Percentiles rank a stretch among this genome's conserved stretches.
Conservation (phyloP, 2,113 vertebrate species). For the Pao palembangensis region DNA sequence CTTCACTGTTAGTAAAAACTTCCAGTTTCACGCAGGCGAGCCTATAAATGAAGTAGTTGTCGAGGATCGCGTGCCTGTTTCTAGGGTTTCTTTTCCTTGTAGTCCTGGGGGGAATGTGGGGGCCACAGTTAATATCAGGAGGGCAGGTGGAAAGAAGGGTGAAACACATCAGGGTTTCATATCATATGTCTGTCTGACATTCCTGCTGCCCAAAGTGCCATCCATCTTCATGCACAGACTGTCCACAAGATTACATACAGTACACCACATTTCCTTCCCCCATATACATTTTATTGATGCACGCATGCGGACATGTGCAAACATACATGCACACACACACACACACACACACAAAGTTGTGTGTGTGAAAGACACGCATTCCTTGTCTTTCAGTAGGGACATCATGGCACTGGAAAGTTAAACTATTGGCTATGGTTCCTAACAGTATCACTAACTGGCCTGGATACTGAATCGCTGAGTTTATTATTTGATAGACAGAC, state of each 20-base stretch:
- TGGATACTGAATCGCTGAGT: constrained; percentile 35
- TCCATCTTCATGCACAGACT: constrained; percentile 15
- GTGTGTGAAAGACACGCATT: too few species aligned
- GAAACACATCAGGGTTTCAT: constrained; percentile 31
- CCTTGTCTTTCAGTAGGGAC: constrained; percentile 3
- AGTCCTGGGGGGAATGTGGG: constrained; percentile 34
- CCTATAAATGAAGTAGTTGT: constrained; percentile 16
- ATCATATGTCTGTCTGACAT: constrained; percentile 49
- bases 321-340: not conserved
- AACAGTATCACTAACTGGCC: constrained; percentile 25
- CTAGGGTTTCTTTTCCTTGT: not conserved
- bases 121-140: constrained; percentile 26
- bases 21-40: not conserved
- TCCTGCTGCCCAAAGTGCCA: constrained; percentile 35
- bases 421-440: constrained; percentile 21
- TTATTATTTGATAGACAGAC: constrained; percentile 33
- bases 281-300: not conserved
- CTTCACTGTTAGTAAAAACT: not conserved
- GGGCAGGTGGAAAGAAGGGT: constrained; percentile 33
- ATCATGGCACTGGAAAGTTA: constrained; percentile 29
- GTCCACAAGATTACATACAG: not conserved
- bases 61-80: not conserved
- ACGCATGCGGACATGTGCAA: too few species aligned
- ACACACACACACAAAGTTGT: not conserved
- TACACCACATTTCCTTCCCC: not conserved